Conservation (phyloP, 2,797 vertebrate genomes). For the Chelmon rostratus region DNA sequence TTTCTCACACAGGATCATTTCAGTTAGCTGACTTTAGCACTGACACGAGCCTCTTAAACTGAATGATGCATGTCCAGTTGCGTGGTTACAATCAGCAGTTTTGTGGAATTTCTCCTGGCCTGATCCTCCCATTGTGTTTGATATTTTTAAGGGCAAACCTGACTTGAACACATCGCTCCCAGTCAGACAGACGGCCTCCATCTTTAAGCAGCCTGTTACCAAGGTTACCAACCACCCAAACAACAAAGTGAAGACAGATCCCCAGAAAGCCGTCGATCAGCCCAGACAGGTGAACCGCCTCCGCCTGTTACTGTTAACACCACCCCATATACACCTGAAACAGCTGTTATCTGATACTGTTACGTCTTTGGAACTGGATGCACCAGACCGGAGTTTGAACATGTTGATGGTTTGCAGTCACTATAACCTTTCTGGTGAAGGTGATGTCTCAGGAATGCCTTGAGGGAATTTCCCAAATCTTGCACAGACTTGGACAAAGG, state of each 20-base stretch:
- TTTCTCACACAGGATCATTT: neutral
- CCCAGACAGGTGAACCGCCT: conserved; percentile 91
- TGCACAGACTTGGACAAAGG: too few species aligned
- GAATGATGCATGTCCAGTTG: neutral
- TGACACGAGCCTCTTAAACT: neutral
- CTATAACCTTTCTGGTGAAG: too few species aligned
- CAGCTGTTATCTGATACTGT: conserved; percentile 1
- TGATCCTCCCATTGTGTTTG: neutral
- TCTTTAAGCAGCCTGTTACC: conserved; percentile 98
- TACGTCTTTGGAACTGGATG: neutral
- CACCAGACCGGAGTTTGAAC: conserved; percentile 11
- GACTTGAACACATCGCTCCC: conserved; percentile 97
- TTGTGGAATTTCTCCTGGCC: neutral
- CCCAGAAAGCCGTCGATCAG: conserved; percentile 98
- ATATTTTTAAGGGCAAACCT: conserved; percentile 91
- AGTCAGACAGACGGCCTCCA: conserved; percentile 97
- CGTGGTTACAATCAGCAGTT: neutral
- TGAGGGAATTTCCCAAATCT: too few species aligned
- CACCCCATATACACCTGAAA: neutral
- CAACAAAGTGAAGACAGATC: conserved; percentile 99
- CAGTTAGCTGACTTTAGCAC: neutral
- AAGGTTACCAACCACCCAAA: conserved; percentile 99
- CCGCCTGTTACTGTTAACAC: neutral
- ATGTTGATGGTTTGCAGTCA: neutral
- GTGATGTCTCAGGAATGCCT: too few species aligned